These are phyloP conservation scores for Bovichtus variegatus DNA, from an alignment of 2,797 vertebrate species.

Conservation along the genomic window DNA sequence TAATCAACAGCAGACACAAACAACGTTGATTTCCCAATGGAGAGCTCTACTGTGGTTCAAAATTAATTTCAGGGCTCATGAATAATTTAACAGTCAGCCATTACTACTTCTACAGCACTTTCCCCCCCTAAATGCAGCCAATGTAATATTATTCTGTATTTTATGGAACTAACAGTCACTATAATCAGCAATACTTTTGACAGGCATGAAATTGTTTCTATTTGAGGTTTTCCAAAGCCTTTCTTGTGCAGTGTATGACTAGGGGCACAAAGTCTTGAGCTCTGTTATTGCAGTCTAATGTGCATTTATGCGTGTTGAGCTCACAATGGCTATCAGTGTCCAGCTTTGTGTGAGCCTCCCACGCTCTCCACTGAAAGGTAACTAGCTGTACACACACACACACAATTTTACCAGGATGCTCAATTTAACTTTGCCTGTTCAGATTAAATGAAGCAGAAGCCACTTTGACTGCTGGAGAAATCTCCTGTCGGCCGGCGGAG, in stretches of 20 bases:
- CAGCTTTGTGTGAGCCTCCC: conserved; percentile 68
- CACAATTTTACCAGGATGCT: conserved; percentile 77
- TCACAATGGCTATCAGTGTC: conserved; percentile 76
- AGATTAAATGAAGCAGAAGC: conserved; percentile 84
- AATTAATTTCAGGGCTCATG: conserved; percentile 80
- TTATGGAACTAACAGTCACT: conserved; percentile 68
- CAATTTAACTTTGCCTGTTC: conserved; percentile 82
- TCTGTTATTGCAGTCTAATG: conserved; percentile 76
- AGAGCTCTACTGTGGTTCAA: conserved; percentile 71
- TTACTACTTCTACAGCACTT: conserved; percentile 68
- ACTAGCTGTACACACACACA: conserved; percentile 69
- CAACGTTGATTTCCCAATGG: conserved; percentile 82
- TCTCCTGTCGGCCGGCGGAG: conserved; percentile 62
- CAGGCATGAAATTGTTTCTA: conserved; percentile 79
- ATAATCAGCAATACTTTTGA: conserved; percentile 73
- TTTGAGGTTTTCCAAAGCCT: conserved; percentile 58
- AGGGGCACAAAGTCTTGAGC: conserved; percentile 58
- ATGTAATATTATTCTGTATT: conserved; percentile 71
- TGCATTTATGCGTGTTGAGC: conserved; percentile 77
- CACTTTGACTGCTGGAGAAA: conserved; percentile 70
- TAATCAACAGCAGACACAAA: conserved; percentile 79
- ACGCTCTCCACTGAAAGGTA: conserved; percentile 73
- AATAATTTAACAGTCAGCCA: conserved; percentile 80
- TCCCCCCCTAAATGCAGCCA: conserved; percentile 55
- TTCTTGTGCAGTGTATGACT: conserved; percentile 65